phyloP scores from a whole-genome alignment of 2,888 invertebrate genomes.

The Autographa pulchrina region DNA sequence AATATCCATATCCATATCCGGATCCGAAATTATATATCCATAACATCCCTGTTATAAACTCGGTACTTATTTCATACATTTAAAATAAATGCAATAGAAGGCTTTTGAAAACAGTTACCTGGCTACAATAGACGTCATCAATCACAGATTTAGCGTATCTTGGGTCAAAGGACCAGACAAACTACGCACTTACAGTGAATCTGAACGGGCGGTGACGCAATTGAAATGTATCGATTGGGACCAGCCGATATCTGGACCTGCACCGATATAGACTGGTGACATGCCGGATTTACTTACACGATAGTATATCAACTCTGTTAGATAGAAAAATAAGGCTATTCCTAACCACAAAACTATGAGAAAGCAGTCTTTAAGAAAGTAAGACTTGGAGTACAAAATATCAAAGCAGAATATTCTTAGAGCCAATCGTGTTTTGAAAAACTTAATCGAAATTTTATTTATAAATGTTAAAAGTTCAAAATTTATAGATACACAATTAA shows the following conservation, averaged over 20 bases:
- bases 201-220: slow-evolving; percentile 75
- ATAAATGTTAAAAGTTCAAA: background rate
- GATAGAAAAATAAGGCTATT: background rate
- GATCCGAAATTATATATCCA: too few species aligned
- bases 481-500: slow-evolving; percentile 18
- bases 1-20: too few species aligned
- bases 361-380: background rate
- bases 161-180: slow-evolving; percentile 77
- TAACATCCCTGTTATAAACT: too few species aligned
- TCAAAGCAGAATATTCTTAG: background rate
- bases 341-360: background rate
- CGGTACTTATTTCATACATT: too few species aligned
- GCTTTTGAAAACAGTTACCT: slow-evolving; percentile 33
- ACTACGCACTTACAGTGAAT: slow-evolving; percentile 70
- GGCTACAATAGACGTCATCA: slow-evolving; percentile 58
- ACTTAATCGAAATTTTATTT: background rate
- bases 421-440: too few species aligned
- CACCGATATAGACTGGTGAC: slow-evolving; percentile 20
- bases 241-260: slow-evolving; percentile 44
- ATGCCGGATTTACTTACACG: slow-evolving; percentile 10
- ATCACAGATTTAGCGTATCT: slow-evolving; percentile 54
- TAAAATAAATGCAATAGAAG: too few species aligned
- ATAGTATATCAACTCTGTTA: slow-evolving; percentile 3
- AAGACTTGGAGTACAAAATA: background rate
- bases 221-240: slow-evolving; percentile 74